These are phyloP conservation scores for Drosophila lacteicornis DNA, from an alignment of 1,140 invertebrate genomes.

Conservation along the genomic window DNA sequence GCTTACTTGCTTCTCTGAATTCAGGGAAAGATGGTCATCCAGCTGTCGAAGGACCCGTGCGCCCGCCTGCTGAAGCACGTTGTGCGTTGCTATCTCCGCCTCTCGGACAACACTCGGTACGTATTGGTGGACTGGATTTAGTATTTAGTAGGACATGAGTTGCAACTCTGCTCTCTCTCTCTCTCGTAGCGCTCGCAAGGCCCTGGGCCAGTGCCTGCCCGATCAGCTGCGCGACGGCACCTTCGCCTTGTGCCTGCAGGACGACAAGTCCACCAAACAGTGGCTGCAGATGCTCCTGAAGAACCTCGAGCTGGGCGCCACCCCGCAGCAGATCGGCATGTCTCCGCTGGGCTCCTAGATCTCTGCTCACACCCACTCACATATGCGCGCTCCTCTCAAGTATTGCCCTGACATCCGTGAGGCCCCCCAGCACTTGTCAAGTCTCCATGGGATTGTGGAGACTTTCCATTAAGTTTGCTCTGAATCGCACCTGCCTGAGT, in stretches of 20 bases:
- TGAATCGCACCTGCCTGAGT: not conserved
- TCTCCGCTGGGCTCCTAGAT: slow-evolving; percentile 87
- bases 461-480: not conserved
- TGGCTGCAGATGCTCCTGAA: slow-evolving; percentile 97
- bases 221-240: slow-evolving; percentile 98
- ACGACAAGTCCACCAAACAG: slow-evolving; percentile 96
- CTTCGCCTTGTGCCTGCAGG: slow-evolving; percentile 95
- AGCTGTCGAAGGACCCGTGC: slow-evolving; percentile 98
- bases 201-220: slow-evolving; percentile 97
- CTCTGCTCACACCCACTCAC: not conserved
- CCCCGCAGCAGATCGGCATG: slow-evolving; percentile 87
- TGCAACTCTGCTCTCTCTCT: not conserved
- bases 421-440: not conserved
- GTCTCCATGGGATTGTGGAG: not conserved
- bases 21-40: slow-evolving; percentile 98
- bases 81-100: slow-evolving; percentile 97
- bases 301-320: slow-evolving; percentile 92
- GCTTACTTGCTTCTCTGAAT: slow-evolving; percentile 4
- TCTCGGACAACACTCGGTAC: slow-evolving; percentile 96
- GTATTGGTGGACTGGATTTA: not conserved
- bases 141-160: no score
- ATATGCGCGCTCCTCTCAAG: slow-evolving; percentile 2
- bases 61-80: slow-evolving; percentile 98
- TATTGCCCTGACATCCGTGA: not conserved
- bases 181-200: slow-evolving; percentile 92